Evolutionary conservation across 92 coral and sea anemone genomes (phyloP), one percentile per base, ranked within the genome.

Genomic region (Phymanthus crucifer): DNA sequence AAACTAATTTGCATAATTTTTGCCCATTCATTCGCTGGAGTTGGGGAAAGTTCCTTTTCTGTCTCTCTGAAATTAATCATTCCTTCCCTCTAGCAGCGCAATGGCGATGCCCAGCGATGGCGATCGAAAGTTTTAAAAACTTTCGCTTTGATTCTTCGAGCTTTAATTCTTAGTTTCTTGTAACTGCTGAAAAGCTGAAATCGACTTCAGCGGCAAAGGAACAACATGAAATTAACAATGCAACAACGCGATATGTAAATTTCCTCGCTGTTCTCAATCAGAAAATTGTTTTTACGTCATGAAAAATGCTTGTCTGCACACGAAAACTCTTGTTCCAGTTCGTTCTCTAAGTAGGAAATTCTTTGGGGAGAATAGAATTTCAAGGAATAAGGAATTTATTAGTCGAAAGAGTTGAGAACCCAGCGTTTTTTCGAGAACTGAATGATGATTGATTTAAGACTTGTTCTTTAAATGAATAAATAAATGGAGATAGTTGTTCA

Each of bases 21-120:
- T 87, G 86, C 75, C 83, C 94, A 92, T 92, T 92, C 97, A 92
- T 92, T 92, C 93, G 89, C 74, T 70, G 58, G 79, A 56, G 74
- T 72, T 81, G 71, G 35, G 50, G 40, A 58, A 81, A 81, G 76
- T 52, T 81, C 76, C 58, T 50, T 27, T 73, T 81, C 85, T 81
- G 85, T 71, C 67, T 37, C 23, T 68, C 65, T 73, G 33, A 81
- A 71, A 67, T 81, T 32, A 48, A 56, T 73, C 73, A 81, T 71
- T 35, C 78, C 64, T 57, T 35, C 69, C 36, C 21, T 45, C 74
- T 26, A 33, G 26, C 40, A 67, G 23, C 18, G 27, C 10, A 13
- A 37, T 6, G 78, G 47, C 72, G 72, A 64, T 73, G 72, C 24
- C 72, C 78, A 74, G 18, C 54, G 77, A 11, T 40, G 38, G 23